phyloP scores from a whole-genome alignment of 2,113 vertebrate genomes.

The Paramormyrops kingsleyae region DNA sequence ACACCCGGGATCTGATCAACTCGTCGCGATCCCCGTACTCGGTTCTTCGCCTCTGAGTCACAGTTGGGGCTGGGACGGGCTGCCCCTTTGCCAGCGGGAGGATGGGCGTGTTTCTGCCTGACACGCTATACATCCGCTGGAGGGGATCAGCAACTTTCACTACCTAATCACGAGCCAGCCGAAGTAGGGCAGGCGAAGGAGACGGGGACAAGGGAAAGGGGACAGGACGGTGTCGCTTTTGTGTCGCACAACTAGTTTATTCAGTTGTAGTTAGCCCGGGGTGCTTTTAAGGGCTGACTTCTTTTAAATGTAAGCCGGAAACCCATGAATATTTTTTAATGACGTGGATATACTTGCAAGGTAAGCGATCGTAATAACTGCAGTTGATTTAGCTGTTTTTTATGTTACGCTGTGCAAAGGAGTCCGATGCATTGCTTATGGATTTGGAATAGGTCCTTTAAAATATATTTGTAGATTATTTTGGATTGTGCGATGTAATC shows the following conservation, averaged over 20 bases:
- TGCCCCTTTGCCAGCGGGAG: conserved; percentile 13
- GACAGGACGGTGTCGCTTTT: neutral
- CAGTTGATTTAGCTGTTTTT: neutral
- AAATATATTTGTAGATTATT: neutral
- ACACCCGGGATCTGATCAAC: neutral
- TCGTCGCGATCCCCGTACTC: neutral
- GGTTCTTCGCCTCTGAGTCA: conserved; percentile 32
- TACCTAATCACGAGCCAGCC: neutral
- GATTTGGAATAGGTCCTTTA: neutral
- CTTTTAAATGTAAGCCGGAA: neutral
- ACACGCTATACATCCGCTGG: conserved; percentile 21
- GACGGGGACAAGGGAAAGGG: neutral
- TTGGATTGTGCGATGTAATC: neutral
- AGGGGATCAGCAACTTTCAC: neutral
- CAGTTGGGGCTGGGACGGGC: conserved; percentile 30
- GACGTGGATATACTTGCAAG: neutral
- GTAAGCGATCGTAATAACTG: conserved; percentile 7
- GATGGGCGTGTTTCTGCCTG: conserved; percentile 36
- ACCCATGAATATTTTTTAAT: neutral
- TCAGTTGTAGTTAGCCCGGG: neutral
- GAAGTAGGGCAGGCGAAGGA: neutral
- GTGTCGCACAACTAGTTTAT: neutral
- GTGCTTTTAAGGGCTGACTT: neutral
- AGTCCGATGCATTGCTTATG: neutral
- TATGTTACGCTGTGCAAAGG: neutral